These are phyloP conservation scores for Limonius californicus DNA, from an alignment of 1,140 invertebrate species.

Conservation along the genomic window DNA sequence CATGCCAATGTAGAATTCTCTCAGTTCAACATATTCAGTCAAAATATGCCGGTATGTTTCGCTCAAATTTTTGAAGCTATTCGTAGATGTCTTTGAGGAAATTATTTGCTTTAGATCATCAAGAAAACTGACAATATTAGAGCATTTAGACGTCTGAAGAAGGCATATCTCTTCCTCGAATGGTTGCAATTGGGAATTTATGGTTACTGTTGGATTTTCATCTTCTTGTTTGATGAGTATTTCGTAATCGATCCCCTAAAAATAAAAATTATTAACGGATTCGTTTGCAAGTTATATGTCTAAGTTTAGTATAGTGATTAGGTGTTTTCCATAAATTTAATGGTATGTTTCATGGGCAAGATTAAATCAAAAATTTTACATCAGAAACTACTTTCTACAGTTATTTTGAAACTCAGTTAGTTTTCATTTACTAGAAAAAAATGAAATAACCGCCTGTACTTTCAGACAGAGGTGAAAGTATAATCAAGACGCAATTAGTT, in stretches of 20 bases:
- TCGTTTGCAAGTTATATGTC: no score
- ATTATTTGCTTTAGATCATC: slow-evolving; percentile 14
- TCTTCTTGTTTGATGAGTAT: slow-evolving; percentile 2
- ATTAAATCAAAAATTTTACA: no score
- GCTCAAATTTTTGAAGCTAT: slow-evolving; percentile 20
- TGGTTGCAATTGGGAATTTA: neutral
- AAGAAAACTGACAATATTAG: neutral
- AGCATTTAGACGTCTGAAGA: neutral
- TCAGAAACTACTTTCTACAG: no score
- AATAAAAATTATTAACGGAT: no score
- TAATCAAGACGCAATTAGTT: no score
- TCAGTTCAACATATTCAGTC: slow-evolving; percentile 37
- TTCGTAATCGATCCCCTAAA: slow-evolving; percentile 11
- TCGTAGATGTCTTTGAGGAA: neutral
- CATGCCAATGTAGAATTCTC: slow-evolving; percentile 36
- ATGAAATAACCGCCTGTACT: no score
- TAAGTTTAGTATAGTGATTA: no score
- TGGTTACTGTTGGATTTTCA: neutral
- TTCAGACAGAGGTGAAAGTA: no score
- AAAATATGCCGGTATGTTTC: slow-evolving; percentile 33
- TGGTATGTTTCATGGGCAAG: no score
- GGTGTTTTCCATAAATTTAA: no score
- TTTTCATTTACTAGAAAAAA: no score
- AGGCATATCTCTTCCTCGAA: slow-evolving; percentile 4
- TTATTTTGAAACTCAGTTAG: no score